Percentiles rank a stretch among this genome's conserved stretches.
These are phyloP conservation scores for Octonoba sinensis DNA, from an alignment of 2,888 invertebrate species.

Conservation along the genomic window DNA sequence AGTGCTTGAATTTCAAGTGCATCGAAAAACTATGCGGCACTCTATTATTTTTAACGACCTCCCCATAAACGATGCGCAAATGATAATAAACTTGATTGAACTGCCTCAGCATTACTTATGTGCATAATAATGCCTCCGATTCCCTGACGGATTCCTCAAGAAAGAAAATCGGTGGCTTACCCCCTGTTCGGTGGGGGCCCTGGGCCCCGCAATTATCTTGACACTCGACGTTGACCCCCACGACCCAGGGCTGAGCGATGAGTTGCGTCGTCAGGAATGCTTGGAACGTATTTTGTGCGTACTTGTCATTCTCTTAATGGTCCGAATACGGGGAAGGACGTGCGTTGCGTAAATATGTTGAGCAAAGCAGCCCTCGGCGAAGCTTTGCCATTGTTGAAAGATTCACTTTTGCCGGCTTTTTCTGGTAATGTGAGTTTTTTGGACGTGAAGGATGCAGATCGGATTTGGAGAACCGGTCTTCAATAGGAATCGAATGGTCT, in stretches of 20 bases:
- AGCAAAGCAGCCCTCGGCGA: not conserved
- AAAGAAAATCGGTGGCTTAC: not conserved
- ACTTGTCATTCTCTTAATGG: slow-evolving; percentile 27
- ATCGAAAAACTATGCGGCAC: no score
- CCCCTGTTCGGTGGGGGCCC: slow-evolving; percentile 16
- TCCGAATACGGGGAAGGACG: slow-evolving; percentile 13
- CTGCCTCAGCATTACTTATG: slow-evolving; percentile 37
- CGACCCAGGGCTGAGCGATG: slow-evolving; percentile 35
- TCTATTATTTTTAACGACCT: no score
- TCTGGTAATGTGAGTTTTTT: no score
- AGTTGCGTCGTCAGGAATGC: slow-evolving; percentile 29
- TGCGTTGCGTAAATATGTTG: slow-evolving; percentile 43
- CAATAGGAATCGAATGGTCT: no score
- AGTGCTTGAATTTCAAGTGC: no score
- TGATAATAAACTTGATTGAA: slow-evolving; percentile 45
- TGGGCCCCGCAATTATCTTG: slow-evolving; percentile 51
- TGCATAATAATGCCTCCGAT: slow-evolving; percentile 33
- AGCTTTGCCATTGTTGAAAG: not conserved
- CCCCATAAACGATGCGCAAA: slow-evolving; percentile 30
- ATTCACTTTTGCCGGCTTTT: not conserved
- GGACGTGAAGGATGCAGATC: no score
- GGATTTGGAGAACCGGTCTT: no score
- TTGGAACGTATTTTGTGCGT: slow-evolving; percentile 24
- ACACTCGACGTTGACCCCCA: slow-evolving; percentile 34
- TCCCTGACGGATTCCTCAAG: not conserved